Evolutionary conservation across 2,797 vertebrate genomes (phyloP).

Genomic region (Phyllotis vaccarum): DNA sequence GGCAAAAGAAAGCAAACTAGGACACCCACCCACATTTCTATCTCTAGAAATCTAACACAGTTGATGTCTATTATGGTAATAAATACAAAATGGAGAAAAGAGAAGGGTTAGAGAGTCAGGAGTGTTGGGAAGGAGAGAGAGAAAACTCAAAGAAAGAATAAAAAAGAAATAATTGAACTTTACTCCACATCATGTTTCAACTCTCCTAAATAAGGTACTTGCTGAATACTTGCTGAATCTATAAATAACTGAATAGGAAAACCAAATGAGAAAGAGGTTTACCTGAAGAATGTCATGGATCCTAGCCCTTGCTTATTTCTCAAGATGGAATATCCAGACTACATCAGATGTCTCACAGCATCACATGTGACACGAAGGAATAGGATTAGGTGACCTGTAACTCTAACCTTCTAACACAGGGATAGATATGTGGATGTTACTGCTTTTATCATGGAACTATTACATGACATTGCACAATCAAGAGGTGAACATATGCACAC

Average conservation of each 20-base stretch:
- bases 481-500: background rate
- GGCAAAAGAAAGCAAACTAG: background rate
- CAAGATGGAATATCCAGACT: background rate
- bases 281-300: background rate
- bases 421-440: background rate
- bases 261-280: background rate
- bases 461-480: background rate
- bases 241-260: background rate
- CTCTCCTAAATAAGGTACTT: background rate
- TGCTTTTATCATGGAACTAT: slow-evolving; percentile 8
- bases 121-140: fast-evolving
- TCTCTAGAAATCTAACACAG: background rate
- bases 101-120: fast-evolving
- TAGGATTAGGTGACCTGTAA: background rate
- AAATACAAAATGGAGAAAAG: background rate
- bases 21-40: background rate
- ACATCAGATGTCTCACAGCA: background rate
- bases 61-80: background rate
- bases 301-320: background rate
- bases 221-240: background rate
- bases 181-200: background rate
- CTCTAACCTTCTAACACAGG: background rate
- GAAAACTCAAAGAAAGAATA: background rate
- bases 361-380: background rate
- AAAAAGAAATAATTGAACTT: background rate